Percentiles rank a stretch among this genome's conserved stretches.
Evolutionary conservation across 2,797 vertebrate species (phyloP).

Genomic region (Poecile montanus): DNA sequence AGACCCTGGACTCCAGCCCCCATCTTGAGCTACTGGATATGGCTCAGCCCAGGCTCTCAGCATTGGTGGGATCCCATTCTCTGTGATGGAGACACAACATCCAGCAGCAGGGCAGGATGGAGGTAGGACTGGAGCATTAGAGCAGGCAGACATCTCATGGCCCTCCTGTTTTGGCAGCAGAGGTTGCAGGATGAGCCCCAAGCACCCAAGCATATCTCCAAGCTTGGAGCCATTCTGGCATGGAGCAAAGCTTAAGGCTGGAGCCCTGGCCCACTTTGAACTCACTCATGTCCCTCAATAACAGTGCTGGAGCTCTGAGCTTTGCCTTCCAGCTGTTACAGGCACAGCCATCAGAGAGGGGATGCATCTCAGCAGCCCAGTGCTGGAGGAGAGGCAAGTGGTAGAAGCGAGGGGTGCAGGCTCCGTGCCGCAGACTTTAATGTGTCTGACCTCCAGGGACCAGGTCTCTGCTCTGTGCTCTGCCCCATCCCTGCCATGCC

Average conservation of each 20-base stretch:
- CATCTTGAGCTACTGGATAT: background rate
- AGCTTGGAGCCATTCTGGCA: background rate
- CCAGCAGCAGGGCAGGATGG: background rate
- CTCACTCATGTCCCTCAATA: background rate
- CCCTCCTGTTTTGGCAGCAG: background rate
- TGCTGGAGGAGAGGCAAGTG: background rate
- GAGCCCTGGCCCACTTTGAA: background rate
- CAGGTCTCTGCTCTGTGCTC: background rate
- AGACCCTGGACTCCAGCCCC: background rate
- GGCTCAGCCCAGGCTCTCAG: background rate
- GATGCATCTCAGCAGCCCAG: background rate
- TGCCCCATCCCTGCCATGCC: background rate
- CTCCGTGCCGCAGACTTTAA: background rate
- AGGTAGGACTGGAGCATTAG: background rate
- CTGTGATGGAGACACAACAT: background rate
- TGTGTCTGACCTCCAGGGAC: background rate
- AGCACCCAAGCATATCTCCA: background rate
- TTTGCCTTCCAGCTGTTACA: background rate
- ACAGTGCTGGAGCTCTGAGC: background rate
- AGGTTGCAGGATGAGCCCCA: background rate
- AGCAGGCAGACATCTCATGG: background rate
- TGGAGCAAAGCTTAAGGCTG: background rate
- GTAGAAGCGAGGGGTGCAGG: background rate
- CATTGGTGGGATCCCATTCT: background rate
- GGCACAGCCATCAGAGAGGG: background rate